Percentiles rank a stretch among this genome's conserved stretches.
Evolutionary conservation across 2,888 invertebrate species (phyloP).

Genomic region (Andrena flavipes): DNA sequence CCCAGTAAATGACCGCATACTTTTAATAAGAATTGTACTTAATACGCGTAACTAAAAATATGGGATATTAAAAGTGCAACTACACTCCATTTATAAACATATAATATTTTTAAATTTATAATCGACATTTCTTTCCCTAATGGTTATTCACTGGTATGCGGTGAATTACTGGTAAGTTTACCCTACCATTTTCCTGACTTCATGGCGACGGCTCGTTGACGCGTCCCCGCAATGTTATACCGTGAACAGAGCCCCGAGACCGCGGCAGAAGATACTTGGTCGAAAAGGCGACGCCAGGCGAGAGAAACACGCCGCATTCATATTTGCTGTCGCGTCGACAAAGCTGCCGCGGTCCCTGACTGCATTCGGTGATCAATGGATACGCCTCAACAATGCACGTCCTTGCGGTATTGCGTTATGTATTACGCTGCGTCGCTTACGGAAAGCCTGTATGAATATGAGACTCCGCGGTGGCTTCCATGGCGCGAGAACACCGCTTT

Average conservation of each 20-base stretch:
- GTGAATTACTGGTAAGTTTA: too few species aligned
- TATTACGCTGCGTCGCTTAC: constrained; percentile 42
- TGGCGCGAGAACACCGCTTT: constrained; percentile 52
- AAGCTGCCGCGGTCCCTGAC: constrained; percentile 45
- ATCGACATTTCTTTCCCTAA: too few species aligned
- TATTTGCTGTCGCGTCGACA: constrained; percentile 23
- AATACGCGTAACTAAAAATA: too few species aligned
- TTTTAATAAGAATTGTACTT: too few species aligned
- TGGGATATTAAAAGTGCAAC: too few species aligned
- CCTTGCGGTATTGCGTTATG: constrained; percentile 68
- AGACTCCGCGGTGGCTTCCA: constrained; percentile 1
- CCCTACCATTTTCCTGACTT: too few species aligned
- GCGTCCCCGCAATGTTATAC: not conserved
- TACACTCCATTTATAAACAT: too few species aligned
- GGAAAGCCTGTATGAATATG: constrained; percentile 4
- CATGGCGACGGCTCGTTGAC: constrained; percentile 5
- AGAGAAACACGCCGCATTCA: constrained; percentile 15
- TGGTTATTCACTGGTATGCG: too few species aligned
- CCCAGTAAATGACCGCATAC: too few species aligned
- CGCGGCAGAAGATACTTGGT: constrained; percentile 4
- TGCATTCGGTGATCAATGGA: constrained; percentile 71
- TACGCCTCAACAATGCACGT: constrained; percentile 68
- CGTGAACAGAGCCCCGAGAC: not conserved
- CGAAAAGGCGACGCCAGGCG: constrained; percentile 24
- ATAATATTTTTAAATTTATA: too few species aligned